A percentile compares a stretch with the other conserved stretches of the same genome.
phyloP scores from a whole-genome alignment of 2,888 invertebrate species.

The Aphodius granarius region DNA sequence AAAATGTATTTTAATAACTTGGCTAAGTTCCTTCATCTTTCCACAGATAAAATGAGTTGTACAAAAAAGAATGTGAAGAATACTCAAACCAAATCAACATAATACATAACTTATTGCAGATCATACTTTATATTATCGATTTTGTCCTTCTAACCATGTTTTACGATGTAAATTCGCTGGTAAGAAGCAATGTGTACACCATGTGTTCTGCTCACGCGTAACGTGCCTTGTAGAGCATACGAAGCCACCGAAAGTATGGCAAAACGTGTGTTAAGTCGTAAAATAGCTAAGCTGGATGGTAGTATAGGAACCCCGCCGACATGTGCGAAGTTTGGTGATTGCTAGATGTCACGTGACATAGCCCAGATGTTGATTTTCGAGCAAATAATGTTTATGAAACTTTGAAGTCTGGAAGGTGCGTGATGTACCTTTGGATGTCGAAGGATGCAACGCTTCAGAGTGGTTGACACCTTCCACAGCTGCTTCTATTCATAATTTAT shows the following conservation, averaged over 20 bases:
- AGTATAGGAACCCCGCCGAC: neutral
- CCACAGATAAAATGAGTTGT: no score
- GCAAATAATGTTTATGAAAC: neutral
- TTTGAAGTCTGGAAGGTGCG: neutral
- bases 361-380: neutral
- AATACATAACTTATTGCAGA: no score
- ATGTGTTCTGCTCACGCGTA: neutral
- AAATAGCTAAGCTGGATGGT: neutral
- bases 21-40: no score
- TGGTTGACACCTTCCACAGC: neutral
- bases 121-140: no score
- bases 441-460: neutral
- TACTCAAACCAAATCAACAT: no score
- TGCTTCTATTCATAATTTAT: neutral
- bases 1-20: no score
- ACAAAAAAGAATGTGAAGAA: no score
- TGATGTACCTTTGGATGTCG: neutral
- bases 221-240: neutral
- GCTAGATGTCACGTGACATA: neutral
- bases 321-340: neutral
- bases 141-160: no score
- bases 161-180: neutral
- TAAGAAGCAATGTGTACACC: neutral
- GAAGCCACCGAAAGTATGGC: neutral
- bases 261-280: neutral